These are phyloP conservation scores for Nasonia vitripennis DNA, from an alignment of 1,140 invertebrate genomes.

Conservation along the genomic window DNA sequence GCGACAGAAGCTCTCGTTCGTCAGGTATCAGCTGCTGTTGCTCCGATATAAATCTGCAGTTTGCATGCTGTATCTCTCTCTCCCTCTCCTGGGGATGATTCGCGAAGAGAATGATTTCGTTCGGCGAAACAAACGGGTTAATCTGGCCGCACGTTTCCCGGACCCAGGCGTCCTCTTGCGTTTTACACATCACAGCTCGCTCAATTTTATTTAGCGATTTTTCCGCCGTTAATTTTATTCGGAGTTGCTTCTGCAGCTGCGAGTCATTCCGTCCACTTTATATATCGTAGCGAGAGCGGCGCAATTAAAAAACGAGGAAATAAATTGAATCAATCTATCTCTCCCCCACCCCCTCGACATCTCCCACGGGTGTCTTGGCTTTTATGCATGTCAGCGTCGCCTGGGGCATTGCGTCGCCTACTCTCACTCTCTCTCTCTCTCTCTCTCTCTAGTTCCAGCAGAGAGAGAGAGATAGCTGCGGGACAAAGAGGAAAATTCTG, in stretches of 20 bases:
- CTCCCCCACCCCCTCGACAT: background rate
- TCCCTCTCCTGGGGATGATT: constrained; percentile 43
- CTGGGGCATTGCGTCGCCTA: background rate
- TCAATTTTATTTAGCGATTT: background rate
- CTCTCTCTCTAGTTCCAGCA: background rate
- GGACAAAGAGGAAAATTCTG: constrained; percentile 17
- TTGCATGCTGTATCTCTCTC: constrained; percentile 45
- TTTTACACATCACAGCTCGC: too few species aligned
- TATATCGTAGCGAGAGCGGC: too few species aligned
- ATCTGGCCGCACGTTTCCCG: constrained; percentile 39
- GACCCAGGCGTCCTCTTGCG: constrained; percentile 20
- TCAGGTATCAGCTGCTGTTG: constrained; percentile 8
- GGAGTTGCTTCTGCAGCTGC: background rate
- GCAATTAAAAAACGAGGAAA: background rate
- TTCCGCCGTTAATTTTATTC: background rate
- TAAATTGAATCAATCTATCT: constrained; percentile 14
- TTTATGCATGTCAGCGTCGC: constrained; percentile 23
- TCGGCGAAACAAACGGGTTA: constrained; percentile 49
- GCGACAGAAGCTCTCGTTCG: background rate
- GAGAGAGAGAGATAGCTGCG: background rate
- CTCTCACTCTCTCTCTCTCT: too few species aligned
- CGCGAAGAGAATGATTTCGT: constrained; percentile 39
- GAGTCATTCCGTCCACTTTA: background rate
- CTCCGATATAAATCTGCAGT: constrained; percentile 51
- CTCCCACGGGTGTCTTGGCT: background rate